Base-by-base conservation (phyloP, 2,113 vertebrate genomes). In the Cebidichthys violaceus region DNA sequence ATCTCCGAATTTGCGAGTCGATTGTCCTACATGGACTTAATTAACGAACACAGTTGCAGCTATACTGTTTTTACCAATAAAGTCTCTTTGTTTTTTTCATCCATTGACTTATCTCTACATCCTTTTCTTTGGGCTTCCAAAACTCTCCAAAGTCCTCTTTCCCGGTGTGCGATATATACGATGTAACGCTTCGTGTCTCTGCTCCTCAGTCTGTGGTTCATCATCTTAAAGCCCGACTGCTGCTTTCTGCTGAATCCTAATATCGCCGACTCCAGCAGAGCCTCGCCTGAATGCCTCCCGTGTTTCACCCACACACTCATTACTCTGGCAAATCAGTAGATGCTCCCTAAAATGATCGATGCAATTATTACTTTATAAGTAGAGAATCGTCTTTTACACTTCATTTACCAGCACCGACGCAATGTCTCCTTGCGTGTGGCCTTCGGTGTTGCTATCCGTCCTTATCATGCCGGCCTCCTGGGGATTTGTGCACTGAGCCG, bases 401-500 rank as follows among this genome's bases (percentile, higher is more conserved):
- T 69, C 6, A 73, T 81, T 83, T 54, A 60, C 13, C 3, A 27
- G 13, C 20, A n/a, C 2, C 2, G 1, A 4, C 22, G 29, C 14
- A 0, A 2, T 45, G 57, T 33, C 14, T 65, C 18, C 6, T 27
- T 8, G 2, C 24, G 1, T 17, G 31, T 52, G 39, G 47, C 15
- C 50, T 57, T 74, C n/a, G 24, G 14, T 1, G 1, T 22, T 20
- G n/a, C 35, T 0, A 1, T 37, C 43, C 0, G 9, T 41, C 65
- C 45, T 73, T 31, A 81, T 86, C 70, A 2, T 22, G 3, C 20
- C 0, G 31, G 18, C 66, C 64, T 82, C n/a, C 41, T 9, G 62
- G 79, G 79, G 61, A 47, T 78, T 84, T 59, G 81, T 79, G 70
- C 27, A 77, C 82, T 35, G 15, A 70, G 74, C 74, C 29, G 73